Base-by-base conservation (phyloP, 2,797 vertebrate species). In the Xenopus petersii region DNA sequence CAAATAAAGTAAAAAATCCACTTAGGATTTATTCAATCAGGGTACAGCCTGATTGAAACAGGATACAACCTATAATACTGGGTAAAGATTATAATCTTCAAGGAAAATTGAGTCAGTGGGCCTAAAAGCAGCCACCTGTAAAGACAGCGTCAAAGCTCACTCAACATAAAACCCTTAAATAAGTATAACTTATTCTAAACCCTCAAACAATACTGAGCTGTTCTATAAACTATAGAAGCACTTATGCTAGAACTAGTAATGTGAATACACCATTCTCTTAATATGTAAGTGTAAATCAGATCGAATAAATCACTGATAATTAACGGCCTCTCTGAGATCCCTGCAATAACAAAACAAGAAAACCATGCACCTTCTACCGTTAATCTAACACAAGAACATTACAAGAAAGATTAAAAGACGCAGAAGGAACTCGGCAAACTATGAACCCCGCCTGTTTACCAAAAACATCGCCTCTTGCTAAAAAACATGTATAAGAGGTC, bases 391-490 rank as follows among this genome's bases (percentile, higher is more conserved):
- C 2, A 17, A 67, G 69, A 13, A 47, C 54, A 7, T 0, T 0
- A 0, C 1, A 12, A 80, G 85, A 82, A 88, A 83, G 86, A 87
- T 75, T 58, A 17, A 88, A 81, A 80, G 11, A 64, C 59, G 26
- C 0, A 79, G 70, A 91, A 92, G 87, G 87, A 91, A 89, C 85
- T 89, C 80, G 84, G 88, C 91, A 91, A 90, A 67, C 21, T 65
- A 4, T 0, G 64, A 70, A 79, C 67, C 84, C 80, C 86, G 83
- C 86, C 88, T 91, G 88, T 90, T 90, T 90, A 89, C 86, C 85
- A 89, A 89, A 91, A 90, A 89, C 86, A 91, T 86, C 83, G 82
- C 86, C 88, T 88, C 83, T 81, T 83, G 88, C 47, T 0, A 88
- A 87, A 59, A 6, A 59, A 58, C 17, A 17, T 21, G 21, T 21